A percentile compares a stretch with the other conserved stretches of the same genome.
Conservation (phyloP, 2,113 vertebrate species). For the Triplophysa siluroides region DNA sequence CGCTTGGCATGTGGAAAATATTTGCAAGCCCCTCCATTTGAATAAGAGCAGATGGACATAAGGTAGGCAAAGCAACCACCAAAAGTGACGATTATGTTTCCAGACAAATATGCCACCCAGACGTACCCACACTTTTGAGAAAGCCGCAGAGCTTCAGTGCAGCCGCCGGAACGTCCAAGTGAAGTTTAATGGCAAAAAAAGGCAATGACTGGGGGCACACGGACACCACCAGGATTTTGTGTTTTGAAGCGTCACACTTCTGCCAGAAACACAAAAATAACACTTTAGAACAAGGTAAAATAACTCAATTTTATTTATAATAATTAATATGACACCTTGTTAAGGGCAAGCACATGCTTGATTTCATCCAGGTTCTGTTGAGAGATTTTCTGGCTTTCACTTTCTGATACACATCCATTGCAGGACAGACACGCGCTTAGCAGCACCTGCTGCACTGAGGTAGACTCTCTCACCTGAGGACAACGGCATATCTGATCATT, state of each 20-base stretch:
- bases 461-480: conserved; percentile 76
- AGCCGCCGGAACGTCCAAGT: conserved; percentile 81
- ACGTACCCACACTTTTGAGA: conserved; percentile 90
- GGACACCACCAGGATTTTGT: conserved; percentile 71
- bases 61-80: not conserved
- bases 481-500: not conserved
- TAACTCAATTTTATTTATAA: too few species aligned
- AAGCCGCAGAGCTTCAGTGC: conserved; percentile 88
- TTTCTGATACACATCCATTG: conserved; percentile 86
- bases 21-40: not conserved
- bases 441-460: conserved; percentile 74
- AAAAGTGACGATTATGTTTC: not conserved
- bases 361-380: conserved; percentile 87
- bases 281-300: too few species aligned
- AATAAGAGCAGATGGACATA: not conserved
- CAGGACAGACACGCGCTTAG: conserved; percentile 93
- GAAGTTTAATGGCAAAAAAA: conserved; percentile 90
- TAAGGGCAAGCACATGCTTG: conserved; percentile 82
- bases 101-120: not conserved
- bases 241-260: conserved; percentile 74
- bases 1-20: not conserved
- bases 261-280: conserved; percentile 59
- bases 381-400: conserved; percentile 84
- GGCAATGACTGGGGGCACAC: conserved; percentile 76
- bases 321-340: conserved; percentile 77